These are phyloP conservation scores for Scyliorhinus canicula DNA, from an alignment of 2,797 vertebrate genomes.

Conservation along the genomic window DNA sequence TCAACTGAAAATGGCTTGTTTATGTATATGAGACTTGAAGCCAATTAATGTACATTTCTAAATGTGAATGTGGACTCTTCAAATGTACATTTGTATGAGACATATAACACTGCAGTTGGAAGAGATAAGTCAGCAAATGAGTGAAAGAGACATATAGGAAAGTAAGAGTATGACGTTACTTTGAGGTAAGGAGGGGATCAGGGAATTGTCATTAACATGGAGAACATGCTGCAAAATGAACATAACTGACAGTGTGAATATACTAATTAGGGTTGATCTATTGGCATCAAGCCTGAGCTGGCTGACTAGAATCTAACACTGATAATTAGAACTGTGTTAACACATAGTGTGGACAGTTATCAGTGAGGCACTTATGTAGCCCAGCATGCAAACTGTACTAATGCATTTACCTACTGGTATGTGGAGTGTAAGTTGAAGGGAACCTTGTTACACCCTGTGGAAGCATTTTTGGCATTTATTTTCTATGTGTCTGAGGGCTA, in stretches of 20 bases:
- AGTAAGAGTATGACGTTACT: background rate
- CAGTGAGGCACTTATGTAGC: constrained; percentile 50
- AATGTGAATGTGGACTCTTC: background rate
- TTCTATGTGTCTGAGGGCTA: background rate
- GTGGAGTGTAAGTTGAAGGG: background rate
- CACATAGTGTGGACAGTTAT: constrained; percentile 52
- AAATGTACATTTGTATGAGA: background rate
- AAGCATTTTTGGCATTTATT: background rate
- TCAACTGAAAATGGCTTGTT: background rate
- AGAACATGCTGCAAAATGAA: constrained; percentile 66
- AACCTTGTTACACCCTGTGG: background rate
- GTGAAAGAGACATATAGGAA: background rate
- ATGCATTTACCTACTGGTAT: constrained; percentile 36
- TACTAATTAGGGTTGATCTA: constrained; percentile 80
- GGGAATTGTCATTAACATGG: constrained; percentile 69
- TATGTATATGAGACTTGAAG: constrained; percentile 22
- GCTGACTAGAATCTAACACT: constrained; percentile 64
- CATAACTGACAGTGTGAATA: constrained; percentile 71
- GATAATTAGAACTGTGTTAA: constrained; percentile 71
- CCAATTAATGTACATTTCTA: constrained; percentile 10
- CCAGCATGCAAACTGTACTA: constrained; percentile 48
- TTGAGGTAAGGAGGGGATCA: constrained; percentile 48
- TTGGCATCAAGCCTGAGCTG: constrained; percentile 64
- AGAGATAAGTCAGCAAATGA: background rate
- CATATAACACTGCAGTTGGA: background rate